A percentile compares a stretch with the other conserved stretches of the same genome.
Evolutionary conservation across 1,140 invertebrate genomes (phyloP).

Genomic region (Euschistus heros): DNA sequence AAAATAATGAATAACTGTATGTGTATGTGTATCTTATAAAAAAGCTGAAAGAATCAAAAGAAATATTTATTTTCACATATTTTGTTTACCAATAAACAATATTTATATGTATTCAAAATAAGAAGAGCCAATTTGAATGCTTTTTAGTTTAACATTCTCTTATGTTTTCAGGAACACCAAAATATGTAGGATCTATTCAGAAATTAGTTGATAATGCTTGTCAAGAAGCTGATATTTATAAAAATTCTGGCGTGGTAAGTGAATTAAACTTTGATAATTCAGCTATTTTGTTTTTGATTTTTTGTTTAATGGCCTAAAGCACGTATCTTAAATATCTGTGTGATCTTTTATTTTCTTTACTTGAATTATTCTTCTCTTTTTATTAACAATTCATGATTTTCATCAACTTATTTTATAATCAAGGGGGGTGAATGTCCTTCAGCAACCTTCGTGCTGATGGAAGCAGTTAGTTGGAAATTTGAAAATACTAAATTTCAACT

Average conservation of each 20-base stretch:
- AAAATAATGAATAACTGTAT: background rate
- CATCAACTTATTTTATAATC: background rate
- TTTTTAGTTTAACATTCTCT: conserved; percentile 10
- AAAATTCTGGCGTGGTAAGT: conserved; percentile 45
- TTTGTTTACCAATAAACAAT: background rate
- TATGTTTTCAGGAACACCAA: conserved; percentile 45
- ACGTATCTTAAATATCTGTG: background rate
- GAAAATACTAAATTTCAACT: too few species aligned
- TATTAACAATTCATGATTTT: too few species aligned
- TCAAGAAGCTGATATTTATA: conserved; percentile 49
- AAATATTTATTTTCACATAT: background rate
- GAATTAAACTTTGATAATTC: background rate
- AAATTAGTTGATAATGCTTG: conserved; percentile 45
- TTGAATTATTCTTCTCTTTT: background rate
- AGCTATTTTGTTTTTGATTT: conserved; percentile 15
- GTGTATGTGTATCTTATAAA: background rate
- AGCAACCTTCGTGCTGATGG: too few species aligned
- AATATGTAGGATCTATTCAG: conserved; percentile 36
- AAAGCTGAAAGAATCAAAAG: background rate
- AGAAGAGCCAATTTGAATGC: conserved; percentile 6
- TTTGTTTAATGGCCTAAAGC: background rate
- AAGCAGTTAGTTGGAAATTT: too few species aligned
- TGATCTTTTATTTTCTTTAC: background rate
- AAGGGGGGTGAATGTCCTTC: background rate
- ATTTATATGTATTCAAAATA: background rate